Base-by-base conservation (phyloP, 2,797 vertebrate species). In the Myiotriccus ornatus region DNA sequence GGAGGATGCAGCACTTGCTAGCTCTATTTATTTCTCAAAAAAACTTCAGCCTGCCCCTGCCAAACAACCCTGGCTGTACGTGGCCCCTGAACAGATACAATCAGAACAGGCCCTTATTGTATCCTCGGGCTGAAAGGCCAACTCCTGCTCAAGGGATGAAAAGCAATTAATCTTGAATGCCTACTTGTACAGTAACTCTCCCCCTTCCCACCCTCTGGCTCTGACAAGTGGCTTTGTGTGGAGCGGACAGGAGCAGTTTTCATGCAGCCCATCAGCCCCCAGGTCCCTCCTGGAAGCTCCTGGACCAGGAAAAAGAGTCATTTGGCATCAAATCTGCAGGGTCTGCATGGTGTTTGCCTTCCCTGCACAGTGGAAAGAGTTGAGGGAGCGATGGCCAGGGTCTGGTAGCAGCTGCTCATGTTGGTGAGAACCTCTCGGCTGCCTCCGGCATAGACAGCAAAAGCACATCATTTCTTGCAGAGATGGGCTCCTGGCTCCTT, bases 81-180 rank as follows among this genome's bases (percentile, higher is more conserved):
- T 1, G 2, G 89, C 74, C 85, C 92, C 81, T 97, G 93, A 91
- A 75, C 43, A 97, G 97, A 97, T 96, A 97, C 93, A 95, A 84
- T 96, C 94, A 76, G 94, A 95, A 98, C 96, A 96, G 89, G 49
- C 77, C 55, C 37, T 94, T 84, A 97, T 97, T 98, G 96, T 98
- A 64, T 75, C 81, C 70, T 1, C 2, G 16, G 89, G 73, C 85
- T 96, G 94, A 95, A 96, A 89, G 93, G 67, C 85, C 77, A 91
- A 63, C 79, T 94, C 83, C 92, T 84, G 64, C 74, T 85, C 6
- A 3, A 89, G 86, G 96, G 87, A 94, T 93, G 94, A 96, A 97
- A 96, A 94, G 97, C 94, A 96, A 98, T 97, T 97, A 97, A 97
- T 97, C 95, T 89, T 93, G 93, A 94, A 95, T 95, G 93, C 83